A percentile compares a stretch with the other conserved stretches of the same genome.
Conservation (phyloP, 2,113 vertebrate genomes). For the Loxodonta africana region DNA sequence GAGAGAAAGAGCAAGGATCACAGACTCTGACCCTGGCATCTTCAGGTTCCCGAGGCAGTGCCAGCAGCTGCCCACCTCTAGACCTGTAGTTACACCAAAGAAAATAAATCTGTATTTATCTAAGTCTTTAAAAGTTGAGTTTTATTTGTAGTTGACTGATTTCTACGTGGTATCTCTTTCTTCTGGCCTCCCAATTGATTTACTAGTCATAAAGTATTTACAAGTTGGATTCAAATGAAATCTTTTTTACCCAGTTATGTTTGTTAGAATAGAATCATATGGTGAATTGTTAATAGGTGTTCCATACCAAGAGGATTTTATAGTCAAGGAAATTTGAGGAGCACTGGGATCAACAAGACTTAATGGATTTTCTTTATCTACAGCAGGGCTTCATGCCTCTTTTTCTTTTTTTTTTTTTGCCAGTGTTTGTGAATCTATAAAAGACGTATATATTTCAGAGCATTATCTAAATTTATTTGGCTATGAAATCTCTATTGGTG, state of each 20-base stretch:
- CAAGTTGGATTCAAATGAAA: background rate
- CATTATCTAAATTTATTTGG: background rate
- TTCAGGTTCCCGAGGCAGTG: too few species aligned
- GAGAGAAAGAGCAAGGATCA: background rate
- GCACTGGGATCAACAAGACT: background rate
- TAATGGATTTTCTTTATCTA: background rate
- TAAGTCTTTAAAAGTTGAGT: background rate
- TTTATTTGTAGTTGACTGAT: background rate
- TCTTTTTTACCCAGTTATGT: background rate
- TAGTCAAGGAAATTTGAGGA: background rate
- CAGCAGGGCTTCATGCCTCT: background rate
- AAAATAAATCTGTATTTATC: background rate
- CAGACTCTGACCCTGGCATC: background rate
- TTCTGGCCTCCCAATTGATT: background rate
- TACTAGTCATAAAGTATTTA: background rate
- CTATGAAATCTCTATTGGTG: too few species aligned
- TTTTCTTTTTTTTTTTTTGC: background rate
- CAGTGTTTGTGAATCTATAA: background rate
- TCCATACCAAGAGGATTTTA: background rate
- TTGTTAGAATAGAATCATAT: background rate
- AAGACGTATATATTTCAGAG: background rate
- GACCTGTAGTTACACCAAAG: background rate
- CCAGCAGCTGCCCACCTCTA: background rate
- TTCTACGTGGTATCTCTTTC: background rate
- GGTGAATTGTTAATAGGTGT: background rate